A percentile compares a stretch with the other conserved stretches of the same genome.
Conservation (phyloP, 2,888 invertebrate species). For the Harpagoxenus sublaevis region DNA sequence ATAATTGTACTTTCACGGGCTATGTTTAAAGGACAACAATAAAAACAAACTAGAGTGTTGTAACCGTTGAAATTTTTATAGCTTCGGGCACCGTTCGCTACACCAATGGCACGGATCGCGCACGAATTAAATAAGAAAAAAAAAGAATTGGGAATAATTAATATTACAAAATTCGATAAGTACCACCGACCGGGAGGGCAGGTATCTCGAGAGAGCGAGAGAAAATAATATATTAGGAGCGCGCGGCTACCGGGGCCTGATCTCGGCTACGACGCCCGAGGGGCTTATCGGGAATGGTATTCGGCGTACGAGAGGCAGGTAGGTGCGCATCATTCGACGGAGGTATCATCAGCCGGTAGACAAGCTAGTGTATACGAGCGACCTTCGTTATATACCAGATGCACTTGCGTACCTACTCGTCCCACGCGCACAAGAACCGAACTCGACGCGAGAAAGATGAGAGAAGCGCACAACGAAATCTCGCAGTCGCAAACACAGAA, state of each 20-base stretch:
- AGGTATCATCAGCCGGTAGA: conserved; percentile 62
- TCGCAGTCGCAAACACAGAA: no score
- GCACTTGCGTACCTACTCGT: conserved; percentile 62
- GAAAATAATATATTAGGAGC: conserved; percentile 63
- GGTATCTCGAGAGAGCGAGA: conserved; percentile 22
- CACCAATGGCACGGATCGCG: neutral
- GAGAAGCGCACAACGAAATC: neutral
- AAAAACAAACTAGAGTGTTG: neutral
- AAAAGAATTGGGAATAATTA: conserved; percentile 66
- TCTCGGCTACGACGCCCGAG: conserved; percentile 44
- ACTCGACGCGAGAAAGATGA: neutral
- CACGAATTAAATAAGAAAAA: conserved; percentile 60
- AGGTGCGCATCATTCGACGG: conserved; percentile 61
- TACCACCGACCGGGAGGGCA: conserved; percentile 42
- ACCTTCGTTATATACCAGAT: conserved; percentile 46
- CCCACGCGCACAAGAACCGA: conserved; percentile 39
- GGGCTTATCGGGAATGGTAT: conserved; percentile 34
- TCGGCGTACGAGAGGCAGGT: conserved; percentile 56
- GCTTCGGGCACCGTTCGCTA: neutral
- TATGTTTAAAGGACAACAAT: neutral
- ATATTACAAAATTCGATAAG: conserved; percentile 42
- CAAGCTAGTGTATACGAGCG: conserved; percentile 47
- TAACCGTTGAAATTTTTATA: conserved; percentile 2
- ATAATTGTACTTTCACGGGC: neutral
- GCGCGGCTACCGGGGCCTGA: conserved; percentile 65